These are phyloP conservation scores for Peromyscus attwateri DNA, from an alignment of 2,797 vertebrate genomes.

Conservation along the genomic window DNA sequence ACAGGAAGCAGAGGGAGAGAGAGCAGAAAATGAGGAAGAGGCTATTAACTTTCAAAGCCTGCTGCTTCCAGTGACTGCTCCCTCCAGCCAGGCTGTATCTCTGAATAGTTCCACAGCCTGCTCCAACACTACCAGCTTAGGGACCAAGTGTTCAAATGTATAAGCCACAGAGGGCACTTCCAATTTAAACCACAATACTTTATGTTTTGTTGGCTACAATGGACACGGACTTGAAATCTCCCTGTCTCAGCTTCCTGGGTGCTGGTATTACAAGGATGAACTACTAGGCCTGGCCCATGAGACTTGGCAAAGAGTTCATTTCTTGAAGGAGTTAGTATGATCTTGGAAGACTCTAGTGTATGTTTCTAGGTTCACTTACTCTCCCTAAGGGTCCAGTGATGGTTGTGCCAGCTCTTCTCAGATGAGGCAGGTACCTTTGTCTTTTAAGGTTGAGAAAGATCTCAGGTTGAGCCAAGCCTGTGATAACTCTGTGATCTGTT, in stretches of 20 bases:
- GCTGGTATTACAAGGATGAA: not conserved
- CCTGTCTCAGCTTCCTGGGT: not conserved
- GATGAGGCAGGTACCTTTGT: not conserved
- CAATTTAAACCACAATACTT: not conserved
- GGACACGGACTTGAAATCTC: not conserved
- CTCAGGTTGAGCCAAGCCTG: not conserved
- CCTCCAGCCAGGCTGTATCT: not conserved
- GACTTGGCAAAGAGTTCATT: not conserved
- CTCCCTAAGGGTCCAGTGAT: not conserved
- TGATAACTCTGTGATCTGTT: conserved; percentile 31
- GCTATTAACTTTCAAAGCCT: not conserved
- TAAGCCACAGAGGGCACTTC: too few relatives aligned
- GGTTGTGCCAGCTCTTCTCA: not conserved
- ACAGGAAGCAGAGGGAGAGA: not conserved
- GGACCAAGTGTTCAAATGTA: not conserved
- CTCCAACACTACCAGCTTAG: not conserved
- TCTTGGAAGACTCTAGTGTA: not conserved
- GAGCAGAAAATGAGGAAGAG: not conserved
- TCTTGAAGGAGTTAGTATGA: not conserved
- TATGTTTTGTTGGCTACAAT: not conserved
- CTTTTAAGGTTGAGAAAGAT: not conserved
- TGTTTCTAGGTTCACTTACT: not conserved
- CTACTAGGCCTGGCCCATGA: too few relatives aligned
- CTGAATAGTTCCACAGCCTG: not conserved
- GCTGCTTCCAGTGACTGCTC: not conserved